phyloP scores from a whole-genome alignment of 1,140 invertebrate species.

The Babylonia areolata region DNA sequence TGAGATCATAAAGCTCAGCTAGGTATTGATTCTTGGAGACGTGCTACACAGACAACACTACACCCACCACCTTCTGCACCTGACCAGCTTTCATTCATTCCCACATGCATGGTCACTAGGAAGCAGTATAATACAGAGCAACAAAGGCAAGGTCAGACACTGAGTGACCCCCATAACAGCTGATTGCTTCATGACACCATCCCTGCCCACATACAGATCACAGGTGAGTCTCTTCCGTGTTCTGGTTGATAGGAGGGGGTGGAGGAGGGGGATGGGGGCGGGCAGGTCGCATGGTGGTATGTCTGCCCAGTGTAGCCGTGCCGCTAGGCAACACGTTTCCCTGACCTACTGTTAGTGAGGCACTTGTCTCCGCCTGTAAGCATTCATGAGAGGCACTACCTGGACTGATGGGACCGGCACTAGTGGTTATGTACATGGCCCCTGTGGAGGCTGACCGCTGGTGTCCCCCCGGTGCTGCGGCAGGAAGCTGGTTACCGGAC shows the following conservation, averaged over 20 bases:
- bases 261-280: slow-evolving; percentile 56
- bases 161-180: no score
- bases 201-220: slow-evolving; percentile 34
- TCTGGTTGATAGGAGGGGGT: slow-evolving; percentile 54
- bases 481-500: slow-evolving; percentile 47
- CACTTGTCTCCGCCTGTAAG: slow-evolving; percentile 38
- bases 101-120: no score
- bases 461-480: slow-evolving; percentile 58
- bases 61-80: no score
- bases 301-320: slow-evolving; percentile 24
- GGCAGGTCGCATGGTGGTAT: slow-evolving; percentile 43
- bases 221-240: slow-evolving; percentile 55
- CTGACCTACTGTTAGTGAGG: slow-evolving; percentile 47
- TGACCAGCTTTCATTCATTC: no score
- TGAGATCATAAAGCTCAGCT: no score
- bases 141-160: no score
- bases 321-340: slow-evolving; percentile 4
- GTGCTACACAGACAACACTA: no score
- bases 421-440: slow-evolving; percentile 44
- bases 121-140: no score
- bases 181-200: background rate
- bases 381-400: slow-evolving; percentile 50
- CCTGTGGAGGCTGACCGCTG: slow-evolving; percentile 68
- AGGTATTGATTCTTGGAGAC: no score
- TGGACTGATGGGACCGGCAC: slow-evolving; percentile 36